Conservation (phyloP, 2,888 invertebrate genomes). For the Spodoptera exigua region DNA sequence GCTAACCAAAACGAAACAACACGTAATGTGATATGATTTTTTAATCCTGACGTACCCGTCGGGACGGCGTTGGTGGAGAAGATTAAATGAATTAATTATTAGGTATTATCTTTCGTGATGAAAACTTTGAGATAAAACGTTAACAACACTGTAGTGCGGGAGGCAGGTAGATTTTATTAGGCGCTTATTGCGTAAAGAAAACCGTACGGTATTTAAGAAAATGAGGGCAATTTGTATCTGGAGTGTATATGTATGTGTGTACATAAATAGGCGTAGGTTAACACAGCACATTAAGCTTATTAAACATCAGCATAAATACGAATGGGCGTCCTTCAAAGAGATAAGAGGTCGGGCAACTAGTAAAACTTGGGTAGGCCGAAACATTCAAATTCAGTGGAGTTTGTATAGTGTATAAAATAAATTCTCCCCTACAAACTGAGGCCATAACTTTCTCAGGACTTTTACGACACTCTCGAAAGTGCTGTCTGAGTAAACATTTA, state of each 20-base stretch:
- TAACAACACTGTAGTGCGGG: conserved; percentile 8
- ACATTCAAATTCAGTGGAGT: conserved; percentile 48
- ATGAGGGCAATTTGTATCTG: conserved; percentile 24
- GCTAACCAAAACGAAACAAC: conserved; percentile 34
- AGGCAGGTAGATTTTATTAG: conserved; percentile 28
- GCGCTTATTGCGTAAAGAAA: conserved; percentile 26
- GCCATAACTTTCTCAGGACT: conserved; percentile 63
- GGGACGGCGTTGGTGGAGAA: conserved; percentile 33
- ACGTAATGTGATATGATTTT: conserved; percentile 52
- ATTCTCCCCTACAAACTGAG: conserved; percentile 60
- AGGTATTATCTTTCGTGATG: conserved; percentile 47
- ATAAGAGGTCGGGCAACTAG: conserved; percentile 24
- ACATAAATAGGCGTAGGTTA: background rate
- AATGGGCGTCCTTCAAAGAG: conserved; percentile 15
- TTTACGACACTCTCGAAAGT: conserved; percentile 62
- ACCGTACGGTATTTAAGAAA: conserved; percentile 7
- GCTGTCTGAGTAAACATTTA: conserved; percentile 65
- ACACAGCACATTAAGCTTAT: conserved; percentile 4
- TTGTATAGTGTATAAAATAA: conserved; percentile 56
- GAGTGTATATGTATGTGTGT: conserved; percentile 2
- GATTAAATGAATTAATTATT: conserved; percentile 56
- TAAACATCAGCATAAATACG: conserved; percentile 11
- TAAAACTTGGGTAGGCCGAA: conserved; percentile 42
- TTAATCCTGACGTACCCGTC: conserved; percentile 48
- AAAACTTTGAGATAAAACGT: conserved; percentile 29